phyloP scores from a whole-genome alignment of 2,797 vertebrate species.

The Bovichtus variegatus region DNA sequence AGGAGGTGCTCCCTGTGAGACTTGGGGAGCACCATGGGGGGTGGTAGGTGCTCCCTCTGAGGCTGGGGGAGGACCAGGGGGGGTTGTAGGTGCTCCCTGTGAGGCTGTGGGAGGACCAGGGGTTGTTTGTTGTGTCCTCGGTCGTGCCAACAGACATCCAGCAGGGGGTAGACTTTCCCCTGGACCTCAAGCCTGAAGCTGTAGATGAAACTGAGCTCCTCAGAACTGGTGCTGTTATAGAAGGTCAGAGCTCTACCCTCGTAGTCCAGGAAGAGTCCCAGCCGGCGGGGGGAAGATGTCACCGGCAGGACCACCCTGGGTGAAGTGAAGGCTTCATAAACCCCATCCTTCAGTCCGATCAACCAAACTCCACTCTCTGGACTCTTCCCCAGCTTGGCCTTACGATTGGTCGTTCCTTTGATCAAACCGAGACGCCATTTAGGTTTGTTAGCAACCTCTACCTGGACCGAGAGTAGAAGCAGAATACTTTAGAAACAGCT shows the following conservation, averaged over 20 bases:
- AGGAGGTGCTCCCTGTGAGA: not conserved
- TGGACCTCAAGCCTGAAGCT: constrained; percentile 88
- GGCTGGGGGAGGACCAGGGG: not conserved
- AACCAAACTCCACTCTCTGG: constrained; percentile 89
- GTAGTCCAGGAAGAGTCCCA: constrained; percentile 89
- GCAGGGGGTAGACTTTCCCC: constrained; percentile 88
- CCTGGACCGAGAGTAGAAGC: constrained; percentile 36
- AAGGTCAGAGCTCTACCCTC: constrained; percentile 86
- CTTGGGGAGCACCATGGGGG: too few relatives aligned
- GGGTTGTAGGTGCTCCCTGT: constrained; percentile 4
- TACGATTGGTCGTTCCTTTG: constrained; percentile 86
- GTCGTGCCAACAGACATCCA: constrained; percentile 90
- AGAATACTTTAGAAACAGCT: not conserved
- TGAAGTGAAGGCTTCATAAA: constrained; percentile 86
- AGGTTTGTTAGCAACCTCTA: constrained; percentile 86
- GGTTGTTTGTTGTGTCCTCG: constrained; percentile 83
- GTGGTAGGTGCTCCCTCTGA: too few relatives aligned
- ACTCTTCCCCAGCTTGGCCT: constrained; percentile 86
- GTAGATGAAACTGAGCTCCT: constrained; percentile 86
- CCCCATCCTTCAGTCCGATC: constrained; percentile 86
- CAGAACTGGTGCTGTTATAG: constrained; percentile 83
- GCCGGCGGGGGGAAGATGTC: constrained; percentile 69
- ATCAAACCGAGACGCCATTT: constrained; percentile 88
- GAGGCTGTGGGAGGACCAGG: constrained; percentile 76
- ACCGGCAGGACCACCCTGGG: constrained; percentile 81